phyloP scores from a whole-genome alignment of 2,797 vertebrate species.

The Pangasius mekongensis region DNA sequence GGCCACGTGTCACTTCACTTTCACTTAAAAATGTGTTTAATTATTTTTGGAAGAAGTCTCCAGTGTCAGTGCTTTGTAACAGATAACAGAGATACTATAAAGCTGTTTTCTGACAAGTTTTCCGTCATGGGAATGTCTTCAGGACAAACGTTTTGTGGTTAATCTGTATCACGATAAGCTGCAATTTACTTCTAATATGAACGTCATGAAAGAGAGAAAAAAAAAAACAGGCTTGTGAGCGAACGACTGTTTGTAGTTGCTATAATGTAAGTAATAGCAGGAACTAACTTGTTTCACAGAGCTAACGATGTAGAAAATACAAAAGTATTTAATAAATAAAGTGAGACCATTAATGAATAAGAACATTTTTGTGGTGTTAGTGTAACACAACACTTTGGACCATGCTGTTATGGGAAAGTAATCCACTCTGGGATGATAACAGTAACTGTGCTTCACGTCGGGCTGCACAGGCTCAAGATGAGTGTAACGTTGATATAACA shows the following conservation, averaged over 20 bases:
- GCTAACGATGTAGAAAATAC: background rate
- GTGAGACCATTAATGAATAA: background rate
- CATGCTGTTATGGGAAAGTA: background rate
- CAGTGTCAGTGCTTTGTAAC: background rate
- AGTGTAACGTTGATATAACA: background rate
- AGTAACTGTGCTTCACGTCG: background rate
- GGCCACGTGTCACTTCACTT: too few species aligned
- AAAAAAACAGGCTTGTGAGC: background rate
- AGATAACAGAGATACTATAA: background rate
- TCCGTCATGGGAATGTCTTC: too few species aligned
- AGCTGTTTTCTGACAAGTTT: background rate
- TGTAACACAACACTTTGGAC: background rate
- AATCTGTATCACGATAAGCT: background rate
- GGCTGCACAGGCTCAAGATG: background rate
- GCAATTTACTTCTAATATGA: background rate
- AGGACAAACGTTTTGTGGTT: background rate
- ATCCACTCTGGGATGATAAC: background rate
- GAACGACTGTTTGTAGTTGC: background rate
- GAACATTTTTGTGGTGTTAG: background rate
- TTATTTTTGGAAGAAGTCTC: background rate
- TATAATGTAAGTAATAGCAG: background rate
- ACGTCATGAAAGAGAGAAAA: too few species aligned
- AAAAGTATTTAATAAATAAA: background rate
- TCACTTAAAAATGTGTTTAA: background rate
- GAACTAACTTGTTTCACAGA: constrained; percentile 19